A percentile compares a stretch with the other conserved stretches of the same genome.
Conservation (phyloP, 2,797 vertebrate species). For the Darevskia mixta region DNA sequence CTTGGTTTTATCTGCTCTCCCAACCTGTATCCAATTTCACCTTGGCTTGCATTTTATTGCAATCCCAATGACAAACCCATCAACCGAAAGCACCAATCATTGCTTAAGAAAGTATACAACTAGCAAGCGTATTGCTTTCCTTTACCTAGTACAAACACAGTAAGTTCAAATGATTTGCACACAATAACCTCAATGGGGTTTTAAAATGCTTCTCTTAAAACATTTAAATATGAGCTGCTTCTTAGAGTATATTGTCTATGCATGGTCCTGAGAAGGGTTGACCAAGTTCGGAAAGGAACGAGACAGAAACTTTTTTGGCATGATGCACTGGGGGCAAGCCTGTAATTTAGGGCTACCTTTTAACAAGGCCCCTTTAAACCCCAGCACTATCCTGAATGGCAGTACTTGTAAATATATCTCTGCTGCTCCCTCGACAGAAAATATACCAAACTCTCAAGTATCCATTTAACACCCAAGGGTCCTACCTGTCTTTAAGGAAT, state of each 20-base stretch:
- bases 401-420: conserved; percentile 52
- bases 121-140: conserved; percentile 56
- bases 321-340: conserved; percentile 33
- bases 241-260: background rate
- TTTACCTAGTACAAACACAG: conserved; percentile 41
- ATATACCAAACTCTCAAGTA: conserved; percentile 37
- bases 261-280: conserved; percentile 49
- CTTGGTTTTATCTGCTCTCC: conserved; percentile 70
- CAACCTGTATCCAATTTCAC: conserved; percentile 71
- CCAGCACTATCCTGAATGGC: background rate
- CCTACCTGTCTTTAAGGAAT: conserved; percentile 69
- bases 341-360: conserved; percentile 64
- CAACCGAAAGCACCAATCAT: conserved; percentile 65
- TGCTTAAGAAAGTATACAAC: conserved; percentile 66
- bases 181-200: conserved; percentile 9
- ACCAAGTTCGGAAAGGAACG: conserved; percentile 38
- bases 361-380: conserved; percentile 51
- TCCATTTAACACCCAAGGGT: conserved; percentile 54
- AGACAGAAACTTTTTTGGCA: conserved; percentile 47
- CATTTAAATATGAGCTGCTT: background rate
- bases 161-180: conserved; percentile 45
- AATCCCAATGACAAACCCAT: conserved; percentile 62
- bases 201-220: conserved; percentile 19
- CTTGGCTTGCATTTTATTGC: conserved; percentile 72
- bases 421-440: conserved; percentile 41